Conservation (phyloP, 2,113 vertebrate species). For the Serinus canaria region DNA sequence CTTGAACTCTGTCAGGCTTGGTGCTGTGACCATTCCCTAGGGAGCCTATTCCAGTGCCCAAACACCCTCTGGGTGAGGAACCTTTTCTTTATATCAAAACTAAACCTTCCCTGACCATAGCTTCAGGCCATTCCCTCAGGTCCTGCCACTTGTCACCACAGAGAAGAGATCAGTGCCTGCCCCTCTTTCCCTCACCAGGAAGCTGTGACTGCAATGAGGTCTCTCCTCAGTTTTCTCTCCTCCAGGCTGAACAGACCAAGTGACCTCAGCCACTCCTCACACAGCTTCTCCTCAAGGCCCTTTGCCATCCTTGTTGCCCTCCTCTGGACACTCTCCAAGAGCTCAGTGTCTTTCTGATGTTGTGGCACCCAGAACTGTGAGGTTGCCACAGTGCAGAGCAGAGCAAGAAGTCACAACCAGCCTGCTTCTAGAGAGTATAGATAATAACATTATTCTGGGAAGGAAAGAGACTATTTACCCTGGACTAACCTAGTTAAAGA, state of each 20-base stretch:
- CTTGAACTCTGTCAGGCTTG: background rate
- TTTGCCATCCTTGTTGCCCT: background rate
- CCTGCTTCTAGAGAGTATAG: background rate
- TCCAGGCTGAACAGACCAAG: background rate
- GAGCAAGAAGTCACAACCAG: background rate
- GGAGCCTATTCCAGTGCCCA: background rate
- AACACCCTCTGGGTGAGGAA: accelerated
- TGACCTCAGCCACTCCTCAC: background rate
- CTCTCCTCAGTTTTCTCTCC: background rate
- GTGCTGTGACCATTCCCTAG: background rate
- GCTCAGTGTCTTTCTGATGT: accelerated
- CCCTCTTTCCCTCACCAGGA: background rate
- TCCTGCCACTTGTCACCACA: background rate
- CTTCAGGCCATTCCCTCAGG: background rate
- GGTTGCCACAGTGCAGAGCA: background rate
- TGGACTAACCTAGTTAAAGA: background rate
- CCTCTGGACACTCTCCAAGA: background rate
- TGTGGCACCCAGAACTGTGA: background rate
- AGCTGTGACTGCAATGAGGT: background rate
- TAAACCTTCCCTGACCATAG: accelerated
- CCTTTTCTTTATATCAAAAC: accelerated
- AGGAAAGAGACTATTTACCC: background rate
- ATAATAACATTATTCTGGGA: background rate
- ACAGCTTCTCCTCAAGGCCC: background rate
- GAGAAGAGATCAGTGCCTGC: background rate